Evolutionary conservation across 23 tunicate genomes (phyloP), one percentile per base, ranked within the genome.

Genomic region (Halocynthia roretzi): DNA sequence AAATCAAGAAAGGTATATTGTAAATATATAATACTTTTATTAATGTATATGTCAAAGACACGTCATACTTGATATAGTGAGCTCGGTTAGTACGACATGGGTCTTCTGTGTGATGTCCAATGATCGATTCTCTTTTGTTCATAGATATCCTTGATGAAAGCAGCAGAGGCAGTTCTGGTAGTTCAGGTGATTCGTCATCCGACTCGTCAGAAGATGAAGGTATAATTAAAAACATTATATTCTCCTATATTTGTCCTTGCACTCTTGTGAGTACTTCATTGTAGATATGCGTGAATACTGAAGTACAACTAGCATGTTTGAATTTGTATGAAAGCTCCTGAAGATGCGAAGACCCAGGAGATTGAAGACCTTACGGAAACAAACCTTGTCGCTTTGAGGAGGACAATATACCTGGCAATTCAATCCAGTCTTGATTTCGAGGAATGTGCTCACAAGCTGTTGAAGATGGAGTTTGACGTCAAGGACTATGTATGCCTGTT

Each of bases 391-490:
- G 94, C 93, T 12, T 52, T 93, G 58, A 72, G 98, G 9, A 73
- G 94, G 51, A 93, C 94, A 5, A 86, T 93, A 18, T 93, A 93
- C 81, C 94, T 93, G 55, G 88, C 98, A 8, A 84, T 93, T 44
- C 98, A 93, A 74, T 93, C 98, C 8, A 83, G 89, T 76, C 80
- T 93, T 51, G 88, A 91, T 14, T 93, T 87, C 65, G 98, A 93
- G 67, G 98, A 93, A 76, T 93, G 98, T 75, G 93, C 89, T 51
- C 98, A 93, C 65, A 93, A 93, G 64, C 71, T 93, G 22, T 67
- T 93, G 61, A 93, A 93, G 77, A 87, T 93, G 94, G 89, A 93
- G 70, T 87, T 93, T 83, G 83, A 83, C n/a, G 98, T 80, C 50
- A 78, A 91, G 72, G 97, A 91, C 71, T 91, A 91, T 81, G 97